Percentiles rank a stretch among this genome's conserved stretches.
These are phyloP conservation scores for Patella vulgata DNA, from an alignment of 1,140 invertebrate species.

Conservation along the genomic window DNA sequence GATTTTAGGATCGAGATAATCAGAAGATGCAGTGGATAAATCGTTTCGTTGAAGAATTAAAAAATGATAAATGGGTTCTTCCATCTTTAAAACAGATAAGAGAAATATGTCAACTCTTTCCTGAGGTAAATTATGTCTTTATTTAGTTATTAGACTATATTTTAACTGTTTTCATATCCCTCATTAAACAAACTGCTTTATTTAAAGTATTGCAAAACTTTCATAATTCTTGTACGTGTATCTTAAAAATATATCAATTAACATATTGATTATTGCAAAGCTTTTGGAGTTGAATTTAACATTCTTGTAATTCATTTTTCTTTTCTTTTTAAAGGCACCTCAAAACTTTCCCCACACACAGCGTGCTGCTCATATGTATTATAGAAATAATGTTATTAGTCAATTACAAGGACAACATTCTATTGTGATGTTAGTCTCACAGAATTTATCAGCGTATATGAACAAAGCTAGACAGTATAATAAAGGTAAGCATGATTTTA, in stretches of 20 bases:
- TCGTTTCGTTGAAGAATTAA: conserved; percentile 94
- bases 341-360: conserved; percentile 75
- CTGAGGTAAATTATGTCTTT: conserved; percentile 70
- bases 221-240: too few relatives aligned
- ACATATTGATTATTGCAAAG: too few relatives aligned
- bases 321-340: conserved; percentile 69
- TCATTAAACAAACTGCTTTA: too few relatives aligned
- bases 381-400: conserved; percentile 85
- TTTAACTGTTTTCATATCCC: too few relatives aligned
- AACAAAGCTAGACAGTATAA: conserved; percentile 80
- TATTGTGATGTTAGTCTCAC: conserved; percentile 91
- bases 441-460: conserved; percentile 93
- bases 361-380: conserved; percentile 66
- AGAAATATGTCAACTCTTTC: conserved; percentile 93
- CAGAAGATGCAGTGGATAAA: conserved; percentile 96
- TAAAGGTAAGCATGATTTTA: conserved; percentile 73
- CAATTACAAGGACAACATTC: conserved; percentile 91
- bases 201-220: too few relatives aligned
- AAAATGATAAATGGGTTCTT: conserved; percentile 89
- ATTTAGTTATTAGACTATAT: too few relatives aligned
- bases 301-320: too few relatives aligned
- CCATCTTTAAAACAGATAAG: conserved; percentile 95
- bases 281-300: too few relatives aligned
- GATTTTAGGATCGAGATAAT: conserved; percentile 85
- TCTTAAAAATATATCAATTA: too few relatives aligned